Percentiles rank a stretch among this genome's conserved stretches.
Conservation (phyloP, 1,140 invertebrate genomes). For the Drosophila nigromelanica region DNA sequence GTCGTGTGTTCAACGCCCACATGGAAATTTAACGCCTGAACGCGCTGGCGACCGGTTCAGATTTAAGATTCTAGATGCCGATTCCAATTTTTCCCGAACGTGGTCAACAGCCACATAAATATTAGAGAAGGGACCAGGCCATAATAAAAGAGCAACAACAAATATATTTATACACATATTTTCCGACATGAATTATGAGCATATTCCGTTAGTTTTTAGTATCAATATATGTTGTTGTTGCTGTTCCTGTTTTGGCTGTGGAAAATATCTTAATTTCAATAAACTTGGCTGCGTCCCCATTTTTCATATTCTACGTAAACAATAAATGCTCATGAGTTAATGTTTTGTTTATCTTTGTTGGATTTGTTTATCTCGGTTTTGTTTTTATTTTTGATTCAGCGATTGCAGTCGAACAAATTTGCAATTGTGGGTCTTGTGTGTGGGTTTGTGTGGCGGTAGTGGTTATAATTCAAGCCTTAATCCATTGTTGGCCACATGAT, state of each 20-base stretch:
- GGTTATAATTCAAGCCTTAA: slow-evolving; percentile 55
- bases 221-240: slow-evolving; percentile 18
- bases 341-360: slow-evolving; percentile 20
- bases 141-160: slow-evolving; percentile 18
- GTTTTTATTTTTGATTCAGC: slow-evolving; percentile 17
- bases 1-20: slow-evolving; percentile 51
- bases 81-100: slow-evolving; percentile 37
- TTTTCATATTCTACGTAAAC: slow-evolving; percentile 2
- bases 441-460: not conserved
- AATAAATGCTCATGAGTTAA: slow-evolving; percentile 4
- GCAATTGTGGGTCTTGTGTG: slow-evolving; percentile 37
- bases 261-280: slow-evolving; percentile 74
- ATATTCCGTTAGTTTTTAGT: slow-evolving; percentile 46
- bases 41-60: slow-evolving; percentile 57
- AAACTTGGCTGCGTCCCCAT: slow-evolving; percentile 41
- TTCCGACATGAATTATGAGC: slow-evolving; percentile 62
- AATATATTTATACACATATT: slow-evolving; percentile 47
- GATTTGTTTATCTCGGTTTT: slow-evolving; percentile 12
- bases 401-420: slow-evolving; percentile 47
- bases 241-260: slow-evolving; percentile 14
- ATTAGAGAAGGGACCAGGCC: slow-evolving; percentile 19
- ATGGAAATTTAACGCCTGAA: slow-evolving; percentile 78
- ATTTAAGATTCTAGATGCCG: slow-evolving; percentile 37
- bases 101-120: slow-evolving; percentile 44
- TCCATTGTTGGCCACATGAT: slow-evolving; percentile 75